phyloP scores from a whole-genome alignment of 2,888 invertebrate genomes.

The Pterobdella sp. region DNA sequence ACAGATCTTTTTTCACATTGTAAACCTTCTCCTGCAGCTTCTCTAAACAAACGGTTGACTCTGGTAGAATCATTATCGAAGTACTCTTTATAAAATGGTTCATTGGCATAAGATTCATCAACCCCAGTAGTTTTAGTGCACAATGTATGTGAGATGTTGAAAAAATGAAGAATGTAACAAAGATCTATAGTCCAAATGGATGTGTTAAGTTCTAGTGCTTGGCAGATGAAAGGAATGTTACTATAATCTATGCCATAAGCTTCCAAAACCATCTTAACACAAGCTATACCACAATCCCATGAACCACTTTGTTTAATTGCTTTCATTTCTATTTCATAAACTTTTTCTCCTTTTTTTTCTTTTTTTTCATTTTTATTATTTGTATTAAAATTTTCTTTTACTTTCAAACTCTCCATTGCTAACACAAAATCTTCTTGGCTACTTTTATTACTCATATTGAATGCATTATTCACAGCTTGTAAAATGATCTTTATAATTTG shows the following conservation, averaged over 20 bases:
- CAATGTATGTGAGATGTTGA: neutral
- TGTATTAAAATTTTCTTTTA: neutral
- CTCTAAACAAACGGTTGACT: neutral
- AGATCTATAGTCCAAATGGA: constrained; percentile 1
- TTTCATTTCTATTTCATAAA: neutral
- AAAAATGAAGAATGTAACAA: neutral
- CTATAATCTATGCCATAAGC: neutral
- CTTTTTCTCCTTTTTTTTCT: neutral
- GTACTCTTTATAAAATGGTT: constrained; percentile 5
- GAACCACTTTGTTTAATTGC: neutral
- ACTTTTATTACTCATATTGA: neutral
- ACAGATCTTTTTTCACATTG: neutral
- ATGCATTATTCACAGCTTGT: neutral
- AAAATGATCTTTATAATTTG: too few species aligned
- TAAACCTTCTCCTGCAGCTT: neutral
- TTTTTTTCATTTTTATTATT: neutral
- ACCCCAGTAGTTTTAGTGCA: neutral
- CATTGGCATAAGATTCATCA: neutral
- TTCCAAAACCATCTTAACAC: constrained; percentile 1
- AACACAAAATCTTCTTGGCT: neutral
- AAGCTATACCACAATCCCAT: constrained; percentile 7
- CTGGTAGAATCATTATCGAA: neutral
- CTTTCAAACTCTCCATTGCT: neutral
- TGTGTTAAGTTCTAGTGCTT: neutral
- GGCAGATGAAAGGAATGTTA: neutral